Percentiles rank a stretch among this genome's conserved stretches.
phyloP scores from a whole-genome alignment of 2,113 vertebrate genomes.

The Petromus typicus region DNA sequence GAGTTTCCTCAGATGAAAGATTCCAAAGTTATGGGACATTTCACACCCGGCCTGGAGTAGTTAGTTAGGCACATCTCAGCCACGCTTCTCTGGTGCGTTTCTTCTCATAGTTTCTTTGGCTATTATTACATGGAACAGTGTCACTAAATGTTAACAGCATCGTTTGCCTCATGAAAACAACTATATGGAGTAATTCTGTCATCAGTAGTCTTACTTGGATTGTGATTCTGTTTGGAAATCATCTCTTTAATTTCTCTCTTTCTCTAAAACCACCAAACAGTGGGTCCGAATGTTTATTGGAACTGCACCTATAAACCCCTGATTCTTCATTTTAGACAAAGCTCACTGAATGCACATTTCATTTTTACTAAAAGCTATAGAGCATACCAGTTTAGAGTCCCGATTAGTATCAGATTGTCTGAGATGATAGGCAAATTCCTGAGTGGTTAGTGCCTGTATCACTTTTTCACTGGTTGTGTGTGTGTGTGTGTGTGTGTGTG shows the following conservation, averaged over 20 bases:
- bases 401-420: not conserved
- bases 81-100: conserved; percentile 30
- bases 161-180: conserved; percentile 55
- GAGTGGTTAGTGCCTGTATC: not conserved
- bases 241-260: conserved; percentile 45
- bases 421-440: not conserved
- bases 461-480: not conserved
- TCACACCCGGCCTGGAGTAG: conserved; percentile 69
- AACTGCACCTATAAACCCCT: not conserved
- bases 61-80: conserved; percentile 60
- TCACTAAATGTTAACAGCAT: conserved; percentile 65
- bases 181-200: conserved; percentile 22
- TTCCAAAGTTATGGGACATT: conserved; percentile 24
- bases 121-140: conserved; percentile 42
- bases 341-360: not conserved
- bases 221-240: conserved; percentile 31
- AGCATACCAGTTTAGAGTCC: not conserved
- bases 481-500: not conserved
- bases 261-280: not conserved
- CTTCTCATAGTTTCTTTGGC: conserved; percentile 62
- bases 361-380: conserved; percentile 55
- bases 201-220: not conserved
- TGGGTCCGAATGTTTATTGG: conserved; percentile 13
- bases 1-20: conserved; percentile 48
- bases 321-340: not conserved